Evolutionary conservation across 1,140 invertebrate genomes (phyloP), one percentile per base, ranked within the genome.

Genomic region (Drosophila seguyi): DNA sequence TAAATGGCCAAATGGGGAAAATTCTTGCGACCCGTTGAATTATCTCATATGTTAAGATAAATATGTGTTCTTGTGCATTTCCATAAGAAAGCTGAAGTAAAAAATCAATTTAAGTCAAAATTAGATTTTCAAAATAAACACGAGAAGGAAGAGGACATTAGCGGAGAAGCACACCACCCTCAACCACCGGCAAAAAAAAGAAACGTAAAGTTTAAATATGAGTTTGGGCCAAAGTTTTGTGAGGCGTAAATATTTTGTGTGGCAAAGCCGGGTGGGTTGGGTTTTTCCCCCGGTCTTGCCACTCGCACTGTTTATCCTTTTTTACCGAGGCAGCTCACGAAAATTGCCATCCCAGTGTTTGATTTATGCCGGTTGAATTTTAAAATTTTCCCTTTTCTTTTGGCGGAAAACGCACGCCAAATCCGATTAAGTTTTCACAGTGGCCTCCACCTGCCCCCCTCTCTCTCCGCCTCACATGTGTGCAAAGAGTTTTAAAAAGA

Each of bases 331-430:
- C 79, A 82, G 48, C 63, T 74, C 76, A 85, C 81, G 81, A 84
- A 84, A 85, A 80, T 68, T 81, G 71, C 69, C 84, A 69, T 65
- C 63, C 58, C 73, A 77, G 84, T 88, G 85, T 90, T 88, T 88
- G 84, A 88, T 88, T 88, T 88, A 88, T 88, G 84, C 84, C 84
- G 81, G 80, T 90, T 88, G 84, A 88, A 88, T 88, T 88, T 88
- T 90, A 90, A 88, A 88, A 88, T 84, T 66, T 58, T 73, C 52
- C 38, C 62, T 69, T 62, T 81, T 55, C 52, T 66, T 73, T 50
- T 55, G 66, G 31, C 27, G 55, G 52, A 76, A 78, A 62, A 56
- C 78, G 78, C 69, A 79, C 82, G 84, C 72, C 85, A 87, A 87
- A 87, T 88, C 84, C 85, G 84, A 88, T 88, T 88, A 88, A 88